Conservation (phyloP, 2,113 vertebrate genomes). For the Microcebus lehilahytsara region DNA sequence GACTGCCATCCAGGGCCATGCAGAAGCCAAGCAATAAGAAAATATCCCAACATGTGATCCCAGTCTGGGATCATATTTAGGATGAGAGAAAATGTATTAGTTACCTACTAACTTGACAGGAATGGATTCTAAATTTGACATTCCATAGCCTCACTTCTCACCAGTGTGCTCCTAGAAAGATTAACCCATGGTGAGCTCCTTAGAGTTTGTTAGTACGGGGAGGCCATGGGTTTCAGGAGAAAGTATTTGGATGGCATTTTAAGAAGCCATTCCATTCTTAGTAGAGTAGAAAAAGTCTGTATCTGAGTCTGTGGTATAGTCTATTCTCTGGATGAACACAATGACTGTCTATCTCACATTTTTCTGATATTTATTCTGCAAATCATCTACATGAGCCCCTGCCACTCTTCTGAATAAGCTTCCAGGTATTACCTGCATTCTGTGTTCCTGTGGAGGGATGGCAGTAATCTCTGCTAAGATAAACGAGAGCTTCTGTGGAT, state of each 20-base stretch:
- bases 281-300: neutral
- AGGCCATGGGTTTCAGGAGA: neutral
- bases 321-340: slow-evolving; percentile 46
- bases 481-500: slow-evolving; percentile 54
- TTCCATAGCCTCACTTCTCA: neutral
- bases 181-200: neutral
- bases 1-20: neutral
- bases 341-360: slow-evolving; percentile 6
- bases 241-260: neutral
- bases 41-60: neutral
- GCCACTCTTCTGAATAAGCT: slow-evolving; percentile 51
- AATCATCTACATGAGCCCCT: slow-evolving; percentile 4
- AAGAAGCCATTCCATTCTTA: slow-evolving; percentile 38
- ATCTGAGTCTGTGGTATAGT: neutral
- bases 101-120: neutral
- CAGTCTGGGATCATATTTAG: neutral
- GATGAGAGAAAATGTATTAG: neutral
- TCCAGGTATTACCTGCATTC: slow-evolving; percentile 56
- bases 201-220: neutral
- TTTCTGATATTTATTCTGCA: slow-evolving; percentile 65
- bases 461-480: slow-evolving; percentile 47
- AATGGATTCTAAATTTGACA: neutral
- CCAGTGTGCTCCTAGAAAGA: neutral
- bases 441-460: slow-evolving; percentile 54
- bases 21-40: neutral